Conservation (phyloP, 2,888 invertebrate species). For the Dysmachus trigonus region DNA sequence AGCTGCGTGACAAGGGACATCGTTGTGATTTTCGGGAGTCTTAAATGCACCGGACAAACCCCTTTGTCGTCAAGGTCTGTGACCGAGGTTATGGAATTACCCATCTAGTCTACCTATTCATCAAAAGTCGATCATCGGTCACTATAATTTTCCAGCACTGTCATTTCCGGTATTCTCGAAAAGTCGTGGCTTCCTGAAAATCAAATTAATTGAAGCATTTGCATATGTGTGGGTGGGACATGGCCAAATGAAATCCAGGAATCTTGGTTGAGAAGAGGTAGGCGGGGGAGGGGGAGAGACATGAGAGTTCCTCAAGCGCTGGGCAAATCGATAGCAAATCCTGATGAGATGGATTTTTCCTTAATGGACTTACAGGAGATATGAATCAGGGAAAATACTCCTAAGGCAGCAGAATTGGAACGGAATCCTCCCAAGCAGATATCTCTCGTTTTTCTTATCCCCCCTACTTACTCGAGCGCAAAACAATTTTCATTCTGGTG, state of each 20-base stretch:
- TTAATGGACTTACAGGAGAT: constrained; percentile 9
- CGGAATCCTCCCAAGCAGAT: not conserved
- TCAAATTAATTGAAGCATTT: not conserved
- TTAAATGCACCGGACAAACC: not conserved
- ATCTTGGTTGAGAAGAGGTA: not conserved
- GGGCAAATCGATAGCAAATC: not conserved
- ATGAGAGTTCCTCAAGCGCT: not conserved
- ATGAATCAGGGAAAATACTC: constrained; percentile 12
- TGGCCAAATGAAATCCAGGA: not conserved
- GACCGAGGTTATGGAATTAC: not conserved
- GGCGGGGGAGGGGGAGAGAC: too few relatives aligned
- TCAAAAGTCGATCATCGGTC: not conserved
- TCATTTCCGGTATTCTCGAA: not conserved
- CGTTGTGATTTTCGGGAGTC: not conserved
- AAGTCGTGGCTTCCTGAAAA: not conserved
- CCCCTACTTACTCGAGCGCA: not conserved
- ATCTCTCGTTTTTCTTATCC: constrained; percentile 2
- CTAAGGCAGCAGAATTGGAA: not conserved
- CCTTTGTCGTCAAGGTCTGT: not conserved
- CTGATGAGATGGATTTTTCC: constrained; percentile 23
- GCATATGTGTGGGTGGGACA: not conserved
- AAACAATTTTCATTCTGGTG: constrained; percentile 4
- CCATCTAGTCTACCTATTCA: not conserved
- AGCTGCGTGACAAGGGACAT: not conserved
- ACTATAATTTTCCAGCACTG: not conserved